phyloP scores from a whole-genome alignment of 2,888 invertebrate genomes.

The Caenorhabditis plicata region DNA sequence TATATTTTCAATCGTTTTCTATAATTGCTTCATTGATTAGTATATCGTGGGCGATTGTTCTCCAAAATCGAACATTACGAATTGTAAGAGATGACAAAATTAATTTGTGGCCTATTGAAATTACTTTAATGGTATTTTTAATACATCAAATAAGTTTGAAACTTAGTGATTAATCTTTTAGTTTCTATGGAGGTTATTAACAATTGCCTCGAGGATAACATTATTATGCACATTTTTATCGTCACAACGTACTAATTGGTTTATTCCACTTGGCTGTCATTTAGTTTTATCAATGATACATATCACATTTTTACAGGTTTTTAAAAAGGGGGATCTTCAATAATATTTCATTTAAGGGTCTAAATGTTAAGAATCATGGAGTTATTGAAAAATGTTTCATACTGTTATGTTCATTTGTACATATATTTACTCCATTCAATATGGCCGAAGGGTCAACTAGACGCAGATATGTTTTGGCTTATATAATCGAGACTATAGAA shows the following conservation, averaged over 20 bases:
- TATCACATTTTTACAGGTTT: conserved; percentile 35
- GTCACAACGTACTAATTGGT: conserved; percentile 18
- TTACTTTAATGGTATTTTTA: conserved; percentile 49
- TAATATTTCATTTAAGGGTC: neutral
- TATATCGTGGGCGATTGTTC: conserved; percentile 50
- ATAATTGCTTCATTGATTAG: conserved; percentile 44
- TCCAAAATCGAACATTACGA: conserved; percentile 53
- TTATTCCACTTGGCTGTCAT: conserved; percentile 17
- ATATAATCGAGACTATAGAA: conserved; percentile 47
- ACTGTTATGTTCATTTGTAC: conserved; percentile 44
- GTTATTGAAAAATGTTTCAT: no score
- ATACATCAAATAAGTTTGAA: no score
- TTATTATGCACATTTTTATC: conserved; percentile 19
- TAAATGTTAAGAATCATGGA: no score
- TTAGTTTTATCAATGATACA: conserved; percentile 35
- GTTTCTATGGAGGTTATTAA: conserved; percentile 51
- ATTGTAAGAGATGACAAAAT: conserved; percentile 48
- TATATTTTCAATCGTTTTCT: conserved; percentile 41
- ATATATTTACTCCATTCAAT: conserved; percentile 56
- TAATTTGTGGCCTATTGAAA: conserved; percentile 51
- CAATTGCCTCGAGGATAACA: conserved; percentile 43
- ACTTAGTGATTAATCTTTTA: conserved; percentile 22
- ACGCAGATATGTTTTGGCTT: conserved; percentile 41
- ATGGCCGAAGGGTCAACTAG: conserved; percentile 52
- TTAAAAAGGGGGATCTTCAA: neutral